Percentiles rank a stretch among this genome's conserved stretches.
Evolutionary conservation across 2,888 invertebrate genomes (phyloP).

Genomic region (Eremobia ochroleuca): DNA sequence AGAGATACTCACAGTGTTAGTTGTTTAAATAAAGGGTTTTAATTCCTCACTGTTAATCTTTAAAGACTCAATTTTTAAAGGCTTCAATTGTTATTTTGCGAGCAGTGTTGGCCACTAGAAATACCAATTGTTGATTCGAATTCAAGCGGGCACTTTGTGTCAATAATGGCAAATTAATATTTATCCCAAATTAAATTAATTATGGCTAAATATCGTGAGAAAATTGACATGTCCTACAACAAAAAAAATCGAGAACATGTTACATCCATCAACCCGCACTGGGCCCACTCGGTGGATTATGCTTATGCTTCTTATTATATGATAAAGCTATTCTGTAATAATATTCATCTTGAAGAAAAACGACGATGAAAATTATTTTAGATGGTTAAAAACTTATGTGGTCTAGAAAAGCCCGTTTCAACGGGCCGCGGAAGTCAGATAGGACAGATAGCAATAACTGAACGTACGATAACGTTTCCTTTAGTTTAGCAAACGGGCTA

Average conservation of each 20-base stretch:
- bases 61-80: neutral
- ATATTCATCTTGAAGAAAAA: neutral
- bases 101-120: neutral
- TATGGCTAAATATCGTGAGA: no score
- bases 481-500: neutral
- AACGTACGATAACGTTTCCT: conserved; percentile 4
- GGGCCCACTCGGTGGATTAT: no score
- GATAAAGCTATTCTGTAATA: neutral
- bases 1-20: no score
- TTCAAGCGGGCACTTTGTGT: neutral
- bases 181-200: no score
- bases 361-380: neutral
- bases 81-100: neutral
- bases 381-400: neutral
- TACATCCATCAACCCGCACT: no score
- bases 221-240: no score
- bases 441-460: conserved; percentile 9
- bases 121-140: no score
- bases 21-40: neutral
- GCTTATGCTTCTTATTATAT: neutral
- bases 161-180: no score
- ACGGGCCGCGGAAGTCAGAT: conserved; percentile 1
- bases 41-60: neutral
- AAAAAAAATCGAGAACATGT: no score
- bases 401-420: neutral